These are phyloP conservation scores for Trichonephila clavipes DNA, from an alignment of 1,140 invertebrate genomes.

Conservation along the genomic window DNA sequence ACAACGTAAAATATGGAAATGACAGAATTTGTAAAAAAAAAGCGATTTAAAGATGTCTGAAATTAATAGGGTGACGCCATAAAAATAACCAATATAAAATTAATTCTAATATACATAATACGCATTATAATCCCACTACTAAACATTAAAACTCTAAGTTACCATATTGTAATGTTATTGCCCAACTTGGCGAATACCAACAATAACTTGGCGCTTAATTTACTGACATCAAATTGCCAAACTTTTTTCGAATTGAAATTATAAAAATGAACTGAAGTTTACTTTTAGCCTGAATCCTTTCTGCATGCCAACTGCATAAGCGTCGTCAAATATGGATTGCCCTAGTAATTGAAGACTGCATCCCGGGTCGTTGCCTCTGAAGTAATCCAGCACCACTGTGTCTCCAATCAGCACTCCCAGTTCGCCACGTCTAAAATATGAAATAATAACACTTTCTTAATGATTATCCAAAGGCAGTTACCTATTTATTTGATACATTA, in stretches of 20 bases:
- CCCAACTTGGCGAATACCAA: too few relatives aligned
- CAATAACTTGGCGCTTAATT: too few relatives aligned
- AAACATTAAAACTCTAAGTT: too few relatives aligned
- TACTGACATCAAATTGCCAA: too few relatives aligned
- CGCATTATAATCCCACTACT: too few relatives aligned
- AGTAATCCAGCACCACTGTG: constrained; percentile 93
- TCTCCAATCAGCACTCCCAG: constrained; percentile 91
- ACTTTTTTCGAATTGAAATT: background rate
- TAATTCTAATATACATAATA: too few relatives aligned
- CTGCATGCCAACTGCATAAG: constrained; percentile 92
- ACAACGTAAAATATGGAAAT: too few relatives aligned
- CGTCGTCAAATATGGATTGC: constrained; percentile 91
- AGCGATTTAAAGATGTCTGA: too few relatives aligned
- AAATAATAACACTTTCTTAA: background rate
- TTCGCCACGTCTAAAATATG: constrained; percentile 84
- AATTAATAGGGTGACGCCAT: too few relatives aligned
- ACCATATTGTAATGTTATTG: too few relatives aligned
- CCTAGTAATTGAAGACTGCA: constrained; percentile 86
- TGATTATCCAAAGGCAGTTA: background rate
- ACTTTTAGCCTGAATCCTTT: constrained; percentile 92
- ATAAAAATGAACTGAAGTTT: constrained; percentile 10
- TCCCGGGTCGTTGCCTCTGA: constrained; percentile 90
- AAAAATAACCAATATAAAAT: too few relatives aligned
- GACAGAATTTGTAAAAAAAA: too few relatives aligned
- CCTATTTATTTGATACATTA: background rate